Evolutionary conservation across 2,113 vertebrate species (phyloP), one percentile per base, ranked within the genome.

Genomic region (Sapajus apella): DNA sequence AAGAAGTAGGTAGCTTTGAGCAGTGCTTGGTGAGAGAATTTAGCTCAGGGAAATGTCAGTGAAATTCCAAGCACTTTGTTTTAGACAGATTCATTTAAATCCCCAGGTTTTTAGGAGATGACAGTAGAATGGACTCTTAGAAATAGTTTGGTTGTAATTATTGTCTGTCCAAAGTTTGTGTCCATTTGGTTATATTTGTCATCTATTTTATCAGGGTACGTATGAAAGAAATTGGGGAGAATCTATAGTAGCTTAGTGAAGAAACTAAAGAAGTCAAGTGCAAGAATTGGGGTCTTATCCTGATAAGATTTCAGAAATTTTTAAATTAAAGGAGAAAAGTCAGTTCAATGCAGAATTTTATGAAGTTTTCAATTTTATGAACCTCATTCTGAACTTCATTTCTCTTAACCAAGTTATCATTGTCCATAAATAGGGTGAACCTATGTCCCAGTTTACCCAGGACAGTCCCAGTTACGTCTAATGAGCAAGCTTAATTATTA

Each of bases 271-370:
- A 91, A 90, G 7, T 45, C 45, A 91, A 50, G 32, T 6, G 23
- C 18, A 87, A 82, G 6, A 23, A 40, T 4, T 27, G 6, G 30
- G 58, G 82, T 37, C 45, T 88, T n/a, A 43, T 4, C 12, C 37
- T 16, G 79, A 8, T 2, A 55, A 56, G 47, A 87, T 14, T 68
- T 68, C 37, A 90, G 80, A 61, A 87, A 30, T 58, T 87, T 89
- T 79, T 73, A 77, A 89, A 64, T 75, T 18, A 94, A 87, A 96
- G 56, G 91, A 72, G 88, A 94, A 82, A 92, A 25, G 40, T 68
- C 43, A 75, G 11, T 5, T 14, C 5, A 25, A 10, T 52, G 20
- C 9, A 56, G 43, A 86, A 56, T 90, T 79, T 87, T 80, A 56
- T 17, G 40, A 87, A 6, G 1, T 40, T 93, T 79, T 94, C 32